Evolutionary conservation across 2,888 invertebrate species (phyloP).

Genomic region (Thysanoteuthis rhombus): DNA sequence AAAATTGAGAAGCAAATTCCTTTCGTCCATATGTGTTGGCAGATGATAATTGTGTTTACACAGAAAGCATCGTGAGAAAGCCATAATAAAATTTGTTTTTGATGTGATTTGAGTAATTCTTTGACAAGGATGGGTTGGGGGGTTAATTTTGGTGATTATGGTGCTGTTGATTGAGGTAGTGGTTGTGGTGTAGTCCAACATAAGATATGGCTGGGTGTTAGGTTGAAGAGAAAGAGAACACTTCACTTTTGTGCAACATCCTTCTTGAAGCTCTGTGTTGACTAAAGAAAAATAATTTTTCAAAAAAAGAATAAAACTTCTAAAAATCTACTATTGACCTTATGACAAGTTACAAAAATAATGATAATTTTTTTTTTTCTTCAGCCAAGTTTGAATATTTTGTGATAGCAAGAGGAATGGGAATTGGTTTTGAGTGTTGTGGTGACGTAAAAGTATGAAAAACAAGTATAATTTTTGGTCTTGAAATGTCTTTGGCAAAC

Average conservation of each 20-base stretch:
- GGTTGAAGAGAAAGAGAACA: neutral
- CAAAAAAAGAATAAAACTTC: neutral
- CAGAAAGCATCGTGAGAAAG: neutral
- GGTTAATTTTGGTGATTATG: neutral
- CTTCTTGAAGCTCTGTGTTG: neutral
- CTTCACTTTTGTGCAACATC: neutral
- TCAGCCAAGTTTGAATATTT: neutral
- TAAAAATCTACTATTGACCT: neutral
- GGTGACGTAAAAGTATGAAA: neutral
- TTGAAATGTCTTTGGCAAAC: no score
- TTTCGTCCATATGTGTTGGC: neutral
- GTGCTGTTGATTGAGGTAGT: neutral
- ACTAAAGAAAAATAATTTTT: neutral
- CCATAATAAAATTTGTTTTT: neutral
- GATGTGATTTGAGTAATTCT: constrained; percentile 12
- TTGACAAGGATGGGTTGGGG: constrained; percentile 12
- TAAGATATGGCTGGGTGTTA: neutral
- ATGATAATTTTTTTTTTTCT: neutral
- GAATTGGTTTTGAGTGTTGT: neutral
- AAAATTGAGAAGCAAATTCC: neutral
- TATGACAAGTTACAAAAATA: neutral
- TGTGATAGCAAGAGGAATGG: neutral
- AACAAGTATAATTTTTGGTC: neutral
- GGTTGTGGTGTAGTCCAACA: neutral
- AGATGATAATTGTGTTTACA: constrained; percentile 12